Conservation (phyloP, 2,113 vertebrate genomes). For the Rynchops niger region DNA sequence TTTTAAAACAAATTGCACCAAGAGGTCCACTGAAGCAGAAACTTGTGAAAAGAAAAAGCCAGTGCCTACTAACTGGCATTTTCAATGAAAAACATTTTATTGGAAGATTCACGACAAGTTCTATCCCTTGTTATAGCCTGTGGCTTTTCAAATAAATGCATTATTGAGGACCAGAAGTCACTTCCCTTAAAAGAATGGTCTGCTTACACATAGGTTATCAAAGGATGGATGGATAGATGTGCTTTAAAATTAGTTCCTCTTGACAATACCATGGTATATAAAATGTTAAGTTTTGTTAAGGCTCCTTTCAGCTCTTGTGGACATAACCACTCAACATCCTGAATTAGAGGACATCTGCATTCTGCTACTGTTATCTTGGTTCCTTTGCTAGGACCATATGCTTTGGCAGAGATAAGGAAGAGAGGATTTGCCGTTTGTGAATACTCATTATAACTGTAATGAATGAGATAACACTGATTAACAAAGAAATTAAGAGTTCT, state of each 20-base stretch:
- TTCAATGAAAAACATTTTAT: not conserved
- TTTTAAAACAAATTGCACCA: not conserved
- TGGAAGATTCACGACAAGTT: not conserved
- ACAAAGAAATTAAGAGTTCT: conserved; percentile 35
- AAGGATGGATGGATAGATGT: not conserved
- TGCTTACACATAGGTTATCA: accelerated
- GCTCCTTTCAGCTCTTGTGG: not conserved
- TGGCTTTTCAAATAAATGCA: not conserved
- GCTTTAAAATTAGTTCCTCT: not conserved
- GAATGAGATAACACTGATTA: conserved; percentile 10
- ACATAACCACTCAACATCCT: not conserved
- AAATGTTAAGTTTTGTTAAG: not conserved
- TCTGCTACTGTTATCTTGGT: not conserved
- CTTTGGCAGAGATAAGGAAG: conserved; percentile 44
- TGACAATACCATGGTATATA: not conserved
- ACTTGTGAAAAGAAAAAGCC: not conserved
- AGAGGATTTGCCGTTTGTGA: conserved; percentile 17
- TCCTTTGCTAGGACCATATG: conserved; percentile 15
- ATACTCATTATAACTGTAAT: conserved; percentile 13
- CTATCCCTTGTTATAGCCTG: not conserved
- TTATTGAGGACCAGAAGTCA: not conserved
- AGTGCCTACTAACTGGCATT: not conserved
- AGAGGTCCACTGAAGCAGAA: not conserved
- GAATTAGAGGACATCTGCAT: not conserved
- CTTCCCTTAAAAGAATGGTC: not conserved